These are phyloP conservation scores for Carabus problematicus DNA, from an alignment of 2,888 invertebrate genomes.

Conservation along the genomic window DNA sequence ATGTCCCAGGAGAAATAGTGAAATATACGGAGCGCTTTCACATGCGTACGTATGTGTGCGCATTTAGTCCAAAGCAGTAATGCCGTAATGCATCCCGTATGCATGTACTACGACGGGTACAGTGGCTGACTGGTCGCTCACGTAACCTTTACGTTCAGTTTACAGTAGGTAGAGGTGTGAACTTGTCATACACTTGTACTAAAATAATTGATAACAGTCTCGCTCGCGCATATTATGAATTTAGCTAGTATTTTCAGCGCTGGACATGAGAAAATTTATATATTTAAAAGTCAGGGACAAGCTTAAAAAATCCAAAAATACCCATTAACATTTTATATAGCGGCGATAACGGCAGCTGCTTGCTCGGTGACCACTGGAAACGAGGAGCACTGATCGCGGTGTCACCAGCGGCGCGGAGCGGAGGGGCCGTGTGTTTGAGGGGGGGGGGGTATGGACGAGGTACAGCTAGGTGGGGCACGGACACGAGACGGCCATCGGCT, in stretches of 20 bases:
- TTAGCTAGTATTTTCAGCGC: conserved; percentile 25
- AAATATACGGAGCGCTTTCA: too few species aligned
- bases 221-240: conserved; percentile 28
- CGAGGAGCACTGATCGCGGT: neutral
- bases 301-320: conserved; percentile 38
- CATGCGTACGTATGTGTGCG: too few species aligned
- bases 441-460: neutral
- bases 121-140: too few species aligned
- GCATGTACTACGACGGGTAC: too few species aligned
- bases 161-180: neutral
- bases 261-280: conserved; percentile 33
- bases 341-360: conserved; percentile 1
- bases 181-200: conserved; percentile 7
- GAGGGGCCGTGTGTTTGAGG: neutral
- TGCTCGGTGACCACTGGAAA: too few species aligned
- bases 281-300: conserved; percentile 39
- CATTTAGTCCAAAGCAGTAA: too few species aligned
- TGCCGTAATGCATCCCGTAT: too few species aligned
- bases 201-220: conserved; percentile 21
- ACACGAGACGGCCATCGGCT: conserved; percentile 27
- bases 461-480: conserved; percentile 7
- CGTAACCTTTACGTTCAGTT: too few species aligned
- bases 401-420: conserved; percentile 3
- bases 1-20: too few species aligned
- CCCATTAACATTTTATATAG: conserved; percentile 30